phyloP scores from a whole-genome alignment of 2,797 vertebrate genomes.

The Chaetodon trifasciatus region DNA sequence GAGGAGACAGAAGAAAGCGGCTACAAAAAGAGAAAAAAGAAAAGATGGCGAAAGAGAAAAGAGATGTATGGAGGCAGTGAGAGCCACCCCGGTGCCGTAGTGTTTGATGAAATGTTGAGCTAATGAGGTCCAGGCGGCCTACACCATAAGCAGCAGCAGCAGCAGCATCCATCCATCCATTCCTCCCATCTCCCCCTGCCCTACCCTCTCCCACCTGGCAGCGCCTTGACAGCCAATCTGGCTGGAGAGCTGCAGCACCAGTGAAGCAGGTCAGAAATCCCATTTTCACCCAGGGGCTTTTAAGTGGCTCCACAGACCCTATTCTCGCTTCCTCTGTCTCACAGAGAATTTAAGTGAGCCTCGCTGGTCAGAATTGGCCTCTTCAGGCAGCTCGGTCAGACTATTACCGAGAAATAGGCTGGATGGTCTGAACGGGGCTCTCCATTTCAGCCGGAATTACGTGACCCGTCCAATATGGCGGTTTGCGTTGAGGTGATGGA shows the following conservation, averaged over 20 bases:
- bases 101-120: slow-evolving; percentile 79
- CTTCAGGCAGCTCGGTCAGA: slow-evolving; percentile 64
- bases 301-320: slow-evolving; percentile 69
- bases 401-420: slow-evolving; percentile 70
- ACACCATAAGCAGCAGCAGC: slow-evolving; percentile 48
- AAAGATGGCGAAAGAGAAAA: slow-evolving; percentile 21
- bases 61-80: slow-evolving; percentile 41
- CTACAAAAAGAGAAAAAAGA: slow-evolving; percentile 13
- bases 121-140: slow-evolving; percentile 78
- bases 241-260: slow-evolving; percentile 57
- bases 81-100: slow-evolving; percentile 59
- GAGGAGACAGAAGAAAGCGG: slow-evolving; percentile 4
- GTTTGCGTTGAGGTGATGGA: slow-evolving; percentile 34
- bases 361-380: slow-evolving; percentile 63
- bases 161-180: slow-evolving; percentile 65
- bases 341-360: slow-evolving; percentile 69
- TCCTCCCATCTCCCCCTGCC: slow-evolving; percentile 23
- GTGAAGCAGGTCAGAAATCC: slow-evolving; percentile 78
- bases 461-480: slow-evolving; percentile 46
- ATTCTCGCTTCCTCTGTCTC: slow-evolving; percentile 69
- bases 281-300: slow-evolving; percentile 77
- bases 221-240: slow-evolving; percentile 76
- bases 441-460: slow-evolving; percentile 60
- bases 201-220: slow-evolving; percentile 60
- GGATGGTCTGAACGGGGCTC: slow-evolving; percentile 53